These are phyloP conservation scores for Mesorhabditis spiculigera DNA, from an alignment of 2,888 invertebrate species.

Conservation along the genomic window DNA sequence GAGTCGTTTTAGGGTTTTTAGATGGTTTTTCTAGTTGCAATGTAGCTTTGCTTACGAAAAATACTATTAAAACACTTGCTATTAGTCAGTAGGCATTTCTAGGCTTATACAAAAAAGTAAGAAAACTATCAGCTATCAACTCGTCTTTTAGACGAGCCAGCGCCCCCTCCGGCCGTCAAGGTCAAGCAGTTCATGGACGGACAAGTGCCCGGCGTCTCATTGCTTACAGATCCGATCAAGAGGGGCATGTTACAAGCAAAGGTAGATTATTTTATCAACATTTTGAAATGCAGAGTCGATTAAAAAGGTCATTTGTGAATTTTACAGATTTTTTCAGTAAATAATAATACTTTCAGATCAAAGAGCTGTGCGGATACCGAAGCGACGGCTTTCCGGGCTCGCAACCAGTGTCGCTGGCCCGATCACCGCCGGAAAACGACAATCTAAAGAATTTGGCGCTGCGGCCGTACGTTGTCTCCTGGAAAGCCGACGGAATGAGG, in stretches of 20 bases:
- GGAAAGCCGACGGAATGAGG: constrained; percentile 98
- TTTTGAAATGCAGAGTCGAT: too few species aligned
- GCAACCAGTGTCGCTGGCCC: constrained; percentile 94
- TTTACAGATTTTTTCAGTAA: background rate
- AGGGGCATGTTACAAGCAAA: constrained; percentile 26
- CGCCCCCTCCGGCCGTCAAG: too few species aligned
- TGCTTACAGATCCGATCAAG: constrained; percentile 30
- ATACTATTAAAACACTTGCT: too few species aligned
- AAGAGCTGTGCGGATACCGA: constrained; percentile 31
- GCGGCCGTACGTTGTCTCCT: constrained; percentile 89
- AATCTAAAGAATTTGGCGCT: constrained; percentile 75
- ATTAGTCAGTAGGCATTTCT: too few species aligned
- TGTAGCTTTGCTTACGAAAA: too few species aligned
- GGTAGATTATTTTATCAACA: constrained; percentile 9
- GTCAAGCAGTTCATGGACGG: constrained; percentile 52
- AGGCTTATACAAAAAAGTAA: too few species aligned
- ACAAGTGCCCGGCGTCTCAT: constrained; percentile 28
- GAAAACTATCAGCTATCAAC: too few species aligned
- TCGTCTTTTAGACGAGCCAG: too few species aligned
- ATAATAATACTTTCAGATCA: constrained; percentile 31
- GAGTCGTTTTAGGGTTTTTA: too few species aligned
- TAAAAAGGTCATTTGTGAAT: background rate
- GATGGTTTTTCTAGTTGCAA: too few species aligned
- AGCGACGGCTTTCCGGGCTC: constrained; percentile 84
- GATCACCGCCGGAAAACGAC: constrained; percentile 28